phyloP scores from a whole-genome alignment of 2,797 vertebrate species.

The Otolemur crassicaudatus region DNA sequence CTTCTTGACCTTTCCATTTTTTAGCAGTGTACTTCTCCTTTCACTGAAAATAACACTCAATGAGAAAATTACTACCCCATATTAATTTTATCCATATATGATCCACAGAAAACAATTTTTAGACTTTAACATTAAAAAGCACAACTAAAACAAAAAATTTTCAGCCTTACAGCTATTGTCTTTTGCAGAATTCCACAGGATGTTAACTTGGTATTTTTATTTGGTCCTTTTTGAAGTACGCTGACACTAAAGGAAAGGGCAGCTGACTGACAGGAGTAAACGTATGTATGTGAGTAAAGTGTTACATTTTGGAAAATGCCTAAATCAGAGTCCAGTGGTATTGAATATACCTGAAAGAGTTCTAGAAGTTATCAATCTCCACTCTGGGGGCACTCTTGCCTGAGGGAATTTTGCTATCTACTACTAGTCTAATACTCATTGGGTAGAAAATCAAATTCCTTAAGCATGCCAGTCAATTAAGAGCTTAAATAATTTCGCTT shows the following conservation, averaged over 20 bases:
- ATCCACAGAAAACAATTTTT: conserved; percentile 55
- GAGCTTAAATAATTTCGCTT: conserved; percentile 36
- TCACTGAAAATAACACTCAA: conserved; percentile 47
- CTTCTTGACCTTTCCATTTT: conserved; percentile 40
- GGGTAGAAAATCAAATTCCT: neutral
- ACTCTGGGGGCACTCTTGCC: neutral
- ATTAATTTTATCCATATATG: conserved; percentile 27
- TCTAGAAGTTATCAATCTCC: conserved; percentile 8
- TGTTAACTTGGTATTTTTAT: conserved; percentile 49
- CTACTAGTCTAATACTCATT: neutral
- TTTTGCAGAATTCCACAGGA: conserved; percentile 56
- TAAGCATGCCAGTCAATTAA: conserved; percentile 29
- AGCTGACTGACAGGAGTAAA: neutral
- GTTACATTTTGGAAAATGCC: conserved; percentile 18
- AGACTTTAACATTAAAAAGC: conserved; percentile 43
- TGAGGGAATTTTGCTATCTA: conserved; percentile 12
- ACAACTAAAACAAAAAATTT: conserved; percentile 20
- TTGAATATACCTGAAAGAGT: neutral
- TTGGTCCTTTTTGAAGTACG: conserved; percentile 37
- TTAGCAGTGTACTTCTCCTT: conserved; percentile 8
- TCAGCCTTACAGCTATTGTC: neutral
- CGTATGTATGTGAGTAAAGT: neutral
- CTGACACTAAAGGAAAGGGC: conserved; percentile 32
- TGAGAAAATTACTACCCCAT: neutral
- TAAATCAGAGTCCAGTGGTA: neutral